phyloP scores from a whole-genome alignment of 2,888 invertebrate species.

The Drosophila neotestacea region DNA sequence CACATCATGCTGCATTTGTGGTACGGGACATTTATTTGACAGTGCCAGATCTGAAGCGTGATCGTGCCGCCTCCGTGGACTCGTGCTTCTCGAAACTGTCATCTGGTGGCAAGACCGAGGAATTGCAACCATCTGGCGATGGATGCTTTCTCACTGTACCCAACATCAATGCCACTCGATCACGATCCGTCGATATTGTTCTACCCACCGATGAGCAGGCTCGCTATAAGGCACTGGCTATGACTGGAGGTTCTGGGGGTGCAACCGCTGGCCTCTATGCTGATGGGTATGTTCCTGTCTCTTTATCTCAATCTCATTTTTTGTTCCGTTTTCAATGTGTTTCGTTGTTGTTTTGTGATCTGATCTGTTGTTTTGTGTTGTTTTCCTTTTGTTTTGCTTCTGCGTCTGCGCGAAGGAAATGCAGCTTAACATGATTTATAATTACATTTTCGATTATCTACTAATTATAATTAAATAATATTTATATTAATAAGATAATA shows the following conservation, averaged over 20 bases:
- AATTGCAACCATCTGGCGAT: conserved; percentile 88
- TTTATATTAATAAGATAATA: too few relatives aligned
- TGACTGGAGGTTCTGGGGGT: conserved; percentile 86
- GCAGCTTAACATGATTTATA: not conserved
- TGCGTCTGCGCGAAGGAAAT: not conserved
- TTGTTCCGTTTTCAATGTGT: conserved; percentile 14
- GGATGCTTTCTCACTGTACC: conserved; percentile 89
- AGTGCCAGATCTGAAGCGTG: conserved; percentile 93
- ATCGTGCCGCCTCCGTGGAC: conserved; percentile 94
- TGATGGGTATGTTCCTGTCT: conserved; percentile 59
- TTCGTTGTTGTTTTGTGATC: conserved; percentile 5
- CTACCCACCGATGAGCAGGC: conserved; percentile 94
- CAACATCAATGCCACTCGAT: conserved; percentile 89
- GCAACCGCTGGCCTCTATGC: conserved; percentile 41
- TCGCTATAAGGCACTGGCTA: conserved; percentile 92
- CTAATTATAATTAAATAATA: too few relatives aligned
- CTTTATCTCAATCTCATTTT: not conserved
- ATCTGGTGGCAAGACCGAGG: conserved; percentile 89
- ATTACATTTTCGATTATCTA: too few relatives aligned
- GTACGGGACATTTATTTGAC: conserved; percentile 91
- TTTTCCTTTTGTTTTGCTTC: not conserved
- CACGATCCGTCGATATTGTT: conserved; percentile 94
- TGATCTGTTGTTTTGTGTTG: conserved; percentile 21
- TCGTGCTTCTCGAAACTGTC: conserved; percentile 93
- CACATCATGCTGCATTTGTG: conserved; percentile 75